Conservation (phyloP, 1,140 invertebrate genomes). For the Pseudobourletiella spinata region DNA sequence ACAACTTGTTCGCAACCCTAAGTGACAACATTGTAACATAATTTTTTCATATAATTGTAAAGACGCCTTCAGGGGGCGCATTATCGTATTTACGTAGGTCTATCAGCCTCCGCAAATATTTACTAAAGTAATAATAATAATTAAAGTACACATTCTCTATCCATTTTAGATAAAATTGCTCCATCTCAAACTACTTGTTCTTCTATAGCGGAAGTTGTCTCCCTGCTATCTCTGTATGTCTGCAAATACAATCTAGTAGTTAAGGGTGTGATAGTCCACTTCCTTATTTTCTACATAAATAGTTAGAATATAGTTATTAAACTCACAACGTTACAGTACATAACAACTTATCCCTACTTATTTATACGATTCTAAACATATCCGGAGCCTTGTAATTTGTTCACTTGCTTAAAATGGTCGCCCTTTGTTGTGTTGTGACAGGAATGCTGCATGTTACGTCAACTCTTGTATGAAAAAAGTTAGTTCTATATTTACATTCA, state of each 20-base stretch:
- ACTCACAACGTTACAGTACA: no score
- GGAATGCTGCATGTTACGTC: neutral
- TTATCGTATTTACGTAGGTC: neutral
- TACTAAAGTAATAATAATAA: neutral
- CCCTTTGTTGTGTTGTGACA: slow-evolving; percentile 1
- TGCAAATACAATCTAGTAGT: no score
- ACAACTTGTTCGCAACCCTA: slow-evolving; percentile 4
- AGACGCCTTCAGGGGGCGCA: neutral
- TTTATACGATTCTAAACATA: no score
- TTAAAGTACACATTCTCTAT: neutral
- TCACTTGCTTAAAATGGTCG: no score
- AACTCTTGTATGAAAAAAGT: neutral
- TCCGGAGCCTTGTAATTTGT: no score
- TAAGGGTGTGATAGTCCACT: no score
- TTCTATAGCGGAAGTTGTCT: neutral
- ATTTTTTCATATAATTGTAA: neutral
- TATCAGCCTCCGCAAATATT: neutral
- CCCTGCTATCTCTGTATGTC: neutral
- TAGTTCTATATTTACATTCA: neutral
- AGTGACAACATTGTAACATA: slow-evolving; percentile 2
- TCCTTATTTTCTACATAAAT: no score
- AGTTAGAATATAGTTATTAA: no score
- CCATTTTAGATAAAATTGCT: neutral
- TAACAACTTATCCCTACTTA: no score
- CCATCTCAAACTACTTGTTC: no score